Evolutionary conservation across 2,797 vertebrate genomes (phyloP).

Genomic region (Lutjanus campechanus): DNA sequence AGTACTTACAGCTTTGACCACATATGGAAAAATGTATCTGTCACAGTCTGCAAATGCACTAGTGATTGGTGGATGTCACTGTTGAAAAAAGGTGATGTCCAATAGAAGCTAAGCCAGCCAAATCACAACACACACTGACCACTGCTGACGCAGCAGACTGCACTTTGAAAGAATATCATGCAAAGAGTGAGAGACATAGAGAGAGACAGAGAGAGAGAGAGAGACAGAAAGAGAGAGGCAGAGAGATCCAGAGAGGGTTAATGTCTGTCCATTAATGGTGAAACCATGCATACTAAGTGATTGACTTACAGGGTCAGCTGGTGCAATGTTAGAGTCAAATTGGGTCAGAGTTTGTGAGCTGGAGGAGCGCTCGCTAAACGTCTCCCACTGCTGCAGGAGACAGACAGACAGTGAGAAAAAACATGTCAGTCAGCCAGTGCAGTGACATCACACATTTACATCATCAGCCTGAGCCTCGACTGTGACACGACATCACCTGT

Average conservation of each 20-base stretch:
- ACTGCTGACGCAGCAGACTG: conserved; percentile 49
- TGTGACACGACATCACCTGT: conserved; percentile 25
- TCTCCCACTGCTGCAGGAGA: conserved; percentile 99
- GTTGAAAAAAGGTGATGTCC: conserved; percentile 43
- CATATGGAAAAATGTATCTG: conserved; percentile 10
- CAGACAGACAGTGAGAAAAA: conserved; percentile 81
- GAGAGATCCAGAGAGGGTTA: conserved; percentile 88
- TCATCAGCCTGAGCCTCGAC: conserved; percentile 63
- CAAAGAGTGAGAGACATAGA: conserved; percentile 34
- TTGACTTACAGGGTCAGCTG: conserved; percentile 99
- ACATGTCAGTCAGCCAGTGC: conserved; percentile 82
- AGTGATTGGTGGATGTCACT: conserved; percentile 55
- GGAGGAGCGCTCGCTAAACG: conserved; percentile 99
- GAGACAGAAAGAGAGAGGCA: conserved; percentile 28
- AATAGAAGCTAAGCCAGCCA: conserved; percentile 65
- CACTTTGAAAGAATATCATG: conserved; percentile 70
- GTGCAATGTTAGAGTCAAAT: conserved; percentile 99
- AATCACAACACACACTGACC: conserved; percentile 60
- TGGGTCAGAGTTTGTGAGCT: conserved; percentile 99
- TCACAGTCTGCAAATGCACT: conserved; percentile 35
- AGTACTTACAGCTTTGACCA: conserved; percentile 14
- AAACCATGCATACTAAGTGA: conserved; percentile 98
- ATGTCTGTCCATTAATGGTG: conserved; percentile 92
- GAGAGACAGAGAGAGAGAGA: background rate
- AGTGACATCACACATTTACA: conserved; percentile 82